Conservation (phyloP, 2,888 invertebrate genomes). For the Belgica antarctica region DNA sequence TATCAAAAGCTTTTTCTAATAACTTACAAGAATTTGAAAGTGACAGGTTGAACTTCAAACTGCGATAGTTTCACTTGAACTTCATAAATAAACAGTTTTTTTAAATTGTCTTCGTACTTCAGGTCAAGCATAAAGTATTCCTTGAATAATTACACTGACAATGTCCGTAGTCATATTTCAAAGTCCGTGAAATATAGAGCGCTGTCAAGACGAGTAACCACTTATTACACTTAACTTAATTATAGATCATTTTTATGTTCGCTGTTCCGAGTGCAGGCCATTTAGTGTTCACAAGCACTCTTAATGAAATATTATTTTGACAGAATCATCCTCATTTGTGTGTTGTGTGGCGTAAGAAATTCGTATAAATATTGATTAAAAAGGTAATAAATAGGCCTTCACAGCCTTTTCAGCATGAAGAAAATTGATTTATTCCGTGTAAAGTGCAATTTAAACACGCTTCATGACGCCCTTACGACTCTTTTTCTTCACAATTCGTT, state of each 20-base stretch:
- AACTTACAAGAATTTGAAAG: no score
- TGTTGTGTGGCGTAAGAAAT: conserved; percentile 12
- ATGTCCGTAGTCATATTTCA: conserved; percentile 59
- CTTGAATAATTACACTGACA: conserved; percentile 76
- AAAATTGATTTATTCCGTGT: conserved; percentile 22
- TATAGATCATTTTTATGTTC: conserved; percentile 24
- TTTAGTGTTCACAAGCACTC: background rate
- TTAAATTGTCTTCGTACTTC: no score
- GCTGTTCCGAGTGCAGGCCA: background rate
- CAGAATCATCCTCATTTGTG: background rate
- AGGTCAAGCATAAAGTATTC: no score
- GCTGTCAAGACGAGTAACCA: background rate
- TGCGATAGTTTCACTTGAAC: no score
- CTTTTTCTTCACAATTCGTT: background rate
- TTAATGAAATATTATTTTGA: conserved; percentile 25
- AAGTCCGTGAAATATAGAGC: conserved; percentile 32
- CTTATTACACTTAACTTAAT: conserved; percentile 34
- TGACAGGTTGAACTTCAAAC: no score
- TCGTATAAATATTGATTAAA: background rate
- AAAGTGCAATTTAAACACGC: conserved; percentile 28
- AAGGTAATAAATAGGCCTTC: background rate
- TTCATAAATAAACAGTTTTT: no score
- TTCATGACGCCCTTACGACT: background rate
- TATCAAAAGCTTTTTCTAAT: no score
- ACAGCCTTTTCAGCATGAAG: background rate